Base-by-base conservation (phyloP, 2,113 vertebrate genomes). In the Calyptommatus sinebrachiatus region DNA sequence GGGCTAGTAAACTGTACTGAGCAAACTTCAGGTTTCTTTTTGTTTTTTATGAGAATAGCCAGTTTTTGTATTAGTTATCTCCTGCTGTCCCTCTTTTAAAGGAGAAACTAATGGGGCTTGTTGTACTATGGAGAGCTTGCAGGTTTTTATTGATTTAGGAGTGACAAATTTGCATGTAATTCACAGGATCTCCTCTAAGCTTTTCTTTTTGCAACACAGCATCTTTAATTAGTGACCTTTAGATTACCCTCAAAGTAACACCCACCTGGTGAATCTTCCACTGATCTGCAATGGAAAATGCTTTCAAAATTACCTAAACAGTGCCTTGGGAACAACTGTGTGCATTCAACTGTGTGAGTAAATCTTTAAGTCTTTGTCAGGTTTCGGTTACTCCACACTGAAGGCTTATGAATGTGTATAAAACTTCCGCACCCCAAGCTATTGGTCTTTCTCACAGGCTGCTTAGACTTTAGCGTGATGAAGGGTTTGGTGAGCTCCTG, bases 161-260 rank as follows among this genome's bases (percentile, higher is more conserved):
- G 79, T 71, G 1, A 10, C 5, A 71, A 66, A 79, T 16, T 21
- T 57, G 29, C 76, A 72, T 41, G 79, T 68, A 60, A 22, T 74
- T 48, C 35, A 50, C 53, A 24, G 81, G 28, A 62, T 81, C 31
- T 75, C 24, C 60, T n/a, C 80, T 87, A 87, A 74, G n/a, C 71
- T 31, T 83, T 82, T 80, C 12, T 14, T 86, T 41, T 89, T 83
- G 78, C 21, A 57, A 53, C 7, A 53, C 78, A 73, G 24, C 57
- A 9, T 85, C 31, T 87, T 87, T 81, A 86, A 90, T 93, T 83
- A 87, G 87, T 79, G 77, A 20, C 53, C 48, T 90, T 92, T 88
- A 82, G 80, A 66, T 79, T 84, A 81, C 78, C 71, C 29, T 57
- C n/a, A 83, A 67, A 82, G 81, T 82, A 60, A 69, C 71, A 67